Conservation (phyloP, 2,888 invertebrate species). For the Drosophila colorata region DNA sequence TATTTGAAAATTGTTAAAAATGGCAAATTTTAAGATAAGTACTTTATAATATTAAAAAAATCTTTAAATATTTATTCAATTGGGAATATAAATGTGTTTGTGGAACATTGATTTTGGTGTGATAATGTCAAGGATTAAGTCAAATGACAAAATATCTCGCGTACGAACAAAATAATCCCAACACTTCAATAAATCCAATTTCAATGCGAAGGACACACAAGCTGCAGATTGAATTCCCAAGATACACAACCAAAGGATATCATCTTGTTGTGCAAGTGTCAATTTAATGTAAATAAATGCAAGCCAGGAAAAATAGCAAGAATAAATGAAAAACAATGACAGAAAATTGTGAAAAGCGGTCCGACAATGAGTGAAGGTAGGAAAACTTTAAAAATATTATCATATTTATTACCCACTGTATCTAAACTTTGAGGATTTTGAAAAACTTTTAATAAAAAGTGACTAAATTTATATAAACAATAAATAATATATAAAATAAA, state of each 20-base stretch:
- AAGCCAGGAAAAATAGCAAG: not conserved
- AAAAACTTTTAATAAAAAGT: no score
- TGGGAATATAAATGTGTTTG: no score
- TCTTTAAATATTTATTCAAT: no score
- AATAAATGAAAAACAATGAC: not conserved
- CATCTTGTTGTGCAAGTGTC: constrained; percentile 11
- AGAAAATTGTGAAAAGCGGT: not conserved
- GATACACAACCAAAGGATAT: not conserved
- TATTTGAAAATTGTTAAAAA: not conserved
- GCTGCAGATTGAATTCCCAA: not conserved
- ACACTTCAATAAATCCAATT: not conserved
- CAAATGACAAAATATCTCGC: no score
- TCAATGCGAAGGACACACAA: constrained; percentile 2
- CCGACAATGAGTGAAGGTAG: not conserved
- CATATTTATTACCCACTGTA: not conserved
- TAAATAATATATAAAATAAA: no score
- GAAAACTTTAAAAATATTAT: not conserved
- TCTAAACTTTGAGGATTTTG: no score
- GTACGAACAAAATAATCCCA: no score
- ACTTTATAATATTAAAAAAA: no score
- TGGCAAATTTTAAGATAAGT: not conserved
- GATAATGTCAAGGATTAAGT: not conserved
- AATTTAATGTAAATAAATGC: constrained; percentile 20
- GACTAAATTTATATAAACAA: no score
- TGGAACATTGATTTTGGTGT: no score